Conservation (phyloP, 2,113 vertebrate genomes). For the Alethe diademata region DNA sequence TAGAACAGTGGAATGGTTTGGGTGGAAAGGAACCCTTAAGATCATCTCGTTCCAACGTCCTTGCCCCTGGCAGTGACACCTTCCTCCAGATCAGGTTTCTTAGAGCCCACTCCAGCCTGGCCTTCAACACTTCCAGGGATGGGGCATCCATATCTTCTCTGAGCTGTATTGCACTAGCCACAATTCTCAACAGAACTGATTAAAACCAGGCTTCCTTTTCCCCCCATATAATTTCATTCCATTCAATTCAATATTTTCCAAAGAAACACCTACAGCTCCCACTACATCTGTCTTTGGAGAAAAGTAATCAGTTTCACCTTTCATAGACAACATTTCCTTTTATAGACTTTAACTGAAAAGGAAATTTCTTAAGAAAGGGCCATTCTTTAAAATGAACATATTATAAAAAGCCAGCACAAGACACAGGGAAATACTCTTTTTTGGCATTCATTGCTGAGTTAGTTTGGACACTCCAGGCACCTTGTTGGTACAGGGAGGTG, state of each 20-base stretch:
- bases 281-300: neutral
- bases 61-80: neutral
- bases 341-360: neutral
- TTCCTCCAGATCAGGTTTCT: neutral
- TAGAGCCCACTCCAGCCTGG: neutral
- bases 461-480: fast-evolving
- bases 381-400: neutral
- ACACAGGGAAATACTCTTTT: neutral
- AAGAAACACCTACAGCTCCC: neutral
- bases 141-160: neutral
- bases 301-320: neutral
- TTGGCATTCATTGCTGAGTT: neutral
- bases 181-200: neutral
- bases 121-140: neutral
- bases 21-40: neutral
- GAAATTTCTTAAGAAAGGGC: neutral
- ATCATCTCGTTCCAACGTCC: fast-evolving
- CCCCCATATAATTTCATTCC: neutral
- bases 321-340: neutral
- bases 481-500: neutral
- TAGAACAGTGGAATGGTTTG: neutral
- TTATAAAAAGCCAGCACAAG: neutral
- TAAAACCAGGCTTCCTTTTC: neutral
- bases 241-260: neutral
- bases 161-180: neutral